Evolutionary conservation across 2,888 invertebrate species (phyloP).

Genomic region (Pantelozetes paolii): DNA sequence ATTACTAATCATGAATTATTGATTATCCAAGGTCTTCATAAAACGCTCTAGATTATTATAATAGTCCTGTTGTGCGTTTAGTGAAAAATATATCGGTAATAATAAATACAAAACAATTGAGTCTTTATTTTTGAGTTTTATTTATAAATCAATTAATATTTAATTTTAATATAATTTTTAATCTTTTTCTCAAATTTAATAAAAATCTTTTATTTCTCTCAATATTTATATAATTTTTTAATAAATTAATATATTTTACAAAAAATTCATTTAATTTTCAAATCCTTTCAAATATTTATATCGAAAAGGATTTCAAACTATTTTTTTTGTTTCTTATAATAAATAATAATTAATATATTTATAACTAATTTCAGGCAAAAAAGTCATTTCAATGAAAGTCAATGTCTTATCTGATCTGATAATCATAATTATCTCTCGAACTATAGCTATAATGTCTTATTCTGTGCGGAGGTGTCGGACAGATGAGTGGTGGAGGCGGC

Average conservation of each 20-base stretch:
- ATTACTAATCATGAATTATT: too few species aligned
- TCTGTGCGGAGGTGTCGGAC: constrained; percentile 24
- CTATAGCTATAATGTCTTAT: constrained; percentile 13
- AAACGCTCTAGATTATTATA: too few species aligned
- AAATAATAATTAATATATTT: not conserved
- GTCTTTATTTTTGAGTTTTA: too few species aligned
- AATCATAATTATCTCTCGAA: not conserved
- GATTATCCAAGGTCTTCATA: too few species aligned
- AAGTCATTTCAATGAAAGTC: not conserved
- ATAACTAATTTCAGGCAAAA: not conserved
- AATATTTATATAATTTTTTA: not conserved
- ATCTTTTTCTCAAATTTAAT: constrained; percentile 17
- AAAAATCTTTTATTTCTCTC: not conserved
- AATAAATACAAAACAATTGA: too few species aligned
- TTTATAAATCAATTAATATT: too few species aligned
- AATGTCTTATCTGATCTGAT: constrained; percentile 24
- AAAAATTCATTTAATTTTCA: not conserved
- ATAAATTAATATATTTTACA: constrained; percentile 14
- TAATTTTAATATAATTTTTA: not conserved
- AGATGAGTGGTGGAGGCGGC: constrained; percentile 20
- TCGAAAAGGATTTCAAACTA: not conserved
- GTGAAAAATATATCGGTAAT: too few species aligned
- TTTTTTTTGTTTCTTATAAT: not conserved
- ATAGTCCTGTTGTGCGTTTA: too few species aligned
- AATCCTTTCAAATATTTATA: not conserved